Conservation (phyloP, 1,140 invertebrate species). For the Polypedilum vanderplanki region DNA sequence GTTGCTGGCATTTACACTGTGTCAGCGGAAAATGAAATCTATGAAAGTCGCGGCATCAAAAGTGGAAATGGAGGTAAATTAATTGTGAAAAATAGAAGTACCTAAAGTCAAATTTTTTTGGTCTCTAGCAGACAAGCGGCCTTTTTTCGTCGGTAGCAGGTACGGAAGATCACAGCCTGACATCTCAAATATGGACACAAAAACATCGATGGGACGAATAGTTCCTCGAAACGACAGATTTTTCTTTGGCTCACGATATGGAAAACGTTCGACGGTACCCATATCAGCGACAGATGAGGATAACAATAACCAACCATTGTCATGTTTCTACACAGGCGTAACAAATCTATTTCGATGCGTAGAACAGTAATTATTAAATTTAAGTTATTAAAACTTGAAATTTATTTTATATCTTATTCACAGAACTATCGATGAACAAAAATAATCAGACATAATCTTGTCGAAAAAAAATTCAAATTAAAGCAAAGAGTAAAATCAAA, state of each 20-base stretch:
- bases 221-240: conserved; percentile 42
- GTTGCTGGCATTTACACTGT: not conserved
- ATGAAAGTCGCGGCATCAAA: not conserved
- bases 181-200: conserved; percentile 30
- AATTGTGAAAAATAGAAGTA: not conserved
- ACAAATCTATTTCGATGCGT: conserved; percentile 20
- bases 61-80: conserved; percentile 6
- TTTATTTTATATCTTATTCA: not conserved
- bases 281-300: not conserved
- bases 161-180: conserved; percentile 38
- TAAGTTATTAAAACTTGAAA: not conserved
- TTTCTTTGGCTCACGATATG: conserved; percentile 42
- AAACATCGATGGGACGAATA: conserved; percentile 31
- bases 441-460: not conserved
- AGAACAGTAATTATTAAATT: not conserved
- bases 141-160: conserved; percentile 42
- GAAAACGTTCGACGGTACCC: conserved; percentile 35
- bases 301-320: not conserved
- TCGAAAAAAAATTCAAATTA: not conserved
- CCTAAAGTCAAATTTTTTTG: too few species aligned
- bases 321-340: conserved; percentile 8
- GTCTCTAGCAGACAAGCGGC: not conserved
- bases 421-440: not conserved
- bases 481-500: not conserved
- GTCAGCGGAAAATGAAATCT: conserved; percentile 22